Evolutionary conservation across 2,888 invertebrate genomes (phyloP).

Genomic region (Mystacides longicornis): DNA sequence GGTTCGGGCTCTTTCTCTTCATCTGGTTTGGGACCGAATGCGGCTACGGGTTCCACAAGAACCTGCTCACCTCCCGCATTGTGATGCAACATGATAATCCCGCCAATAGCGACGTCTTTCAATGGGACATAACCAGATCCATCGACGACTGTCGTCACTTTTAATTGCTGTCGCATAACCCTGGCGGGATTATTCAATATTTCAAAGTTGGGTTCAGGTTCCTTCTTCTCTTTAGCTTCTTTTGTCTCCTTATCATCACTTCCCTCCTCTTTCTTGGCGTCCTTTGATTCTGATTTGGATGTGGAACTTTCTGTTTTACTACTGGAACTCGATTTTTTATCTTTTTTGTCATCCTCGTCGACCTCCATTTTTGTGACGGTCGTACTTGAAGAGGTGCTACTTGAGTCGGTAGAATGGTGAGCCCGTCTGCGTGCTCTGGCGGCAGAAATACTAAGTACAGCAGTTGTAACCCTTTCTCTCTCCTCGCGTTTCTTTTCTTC

Average conservation of each 20-base stretch:
- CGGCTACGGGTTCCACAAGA: constrained; percentile 87
- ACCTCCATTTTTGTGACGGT: constrained; percentile 82
- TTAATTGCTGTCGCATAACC: constrained; percentile 85
- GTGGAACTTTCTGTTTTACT: constrained; percentile 41
- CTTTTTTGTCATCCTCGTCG: constrained; percentile 55
- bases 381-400: constrained; percentile 50
- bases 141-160: constrained; percentile 71
- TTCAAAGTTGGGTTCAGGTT: constrained; percentile 89
- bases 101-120: constrained; percentile 91
- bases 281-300: constrained; percentile 30
- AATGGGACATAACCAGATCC: constrained; percentile 75
- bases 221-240: constrained; percentile 53
- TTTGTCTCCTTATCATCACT: constrained; percentile 44
- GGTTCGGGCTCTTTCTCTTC: constrained; percentile 96
- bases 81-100: constrained; percentile 91
- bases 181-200: constrained; percentile 92
- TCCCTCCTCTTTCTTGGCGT: constrained; percentile 44
- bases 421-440: constrained; percentile 86
- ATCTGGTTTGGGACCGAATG: constrained; percentile 83
- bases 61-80: constrained; percentile 73
- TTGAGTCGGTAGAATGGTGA: constrained; percentile 33
- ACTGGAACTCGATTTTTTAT: constrained; percentile 44
- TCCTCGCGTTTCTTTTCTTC: constrained; percentile 99
- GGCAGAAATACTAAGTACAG: constrained; percentile 88
- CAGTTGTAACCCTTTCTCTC: constrained; percentile 95